phyloP scores from a whole-genome alignment of 1,140 invertebrate species.

The Drosophila virilis region DNA sequence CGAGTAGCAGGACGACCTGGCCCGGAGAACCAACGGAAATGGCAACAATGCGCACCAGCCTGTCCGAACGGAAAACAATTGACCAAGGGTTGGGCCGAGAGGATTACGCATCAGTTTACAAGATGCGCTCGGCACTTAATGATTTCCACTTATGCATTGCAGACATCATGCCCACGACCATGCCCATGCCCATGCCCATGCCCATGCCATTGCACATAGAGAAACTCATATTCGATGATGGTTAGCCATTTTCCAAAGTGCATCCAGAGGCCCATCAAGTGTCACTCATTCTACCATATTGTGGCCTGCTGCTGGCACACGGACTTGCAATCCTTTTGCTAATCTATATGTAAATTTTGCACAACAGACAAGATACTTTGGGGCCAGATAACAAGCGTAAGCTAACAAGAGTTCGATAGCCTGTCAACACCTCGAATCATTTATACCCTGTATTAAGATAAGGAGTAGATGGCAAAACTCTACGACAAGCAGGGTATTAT shows the following conservation, averaged over 20 bases:
- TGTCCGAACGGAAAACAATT: slow-evolving; percentile 65
- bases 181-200: slow-evolving; percentile 1
- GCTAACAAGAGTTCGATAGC: background rate
- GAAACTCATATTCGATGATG: slow-evolving; percentile 25
- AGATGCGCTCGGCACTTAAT: slow-evolving; percentile 73
- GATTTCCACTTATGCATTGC: slow-evolving; percentile 75
- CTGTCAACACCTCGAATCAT: slow-evolving; percentile 1
- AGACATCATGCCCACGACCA: slow-evolving; percentile 49
- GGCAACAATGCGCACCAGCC: slow-evolving; percentile 62
- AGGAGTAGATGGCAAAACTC: background rate
- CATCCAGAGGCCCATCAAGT: slow-evolving; percentile 49
- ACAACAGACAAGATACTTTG: slow-evolving; percentile 31
- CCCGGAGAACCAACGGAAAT: slow-evolving; percentile 53
- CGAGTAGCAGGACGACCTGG: slow-evolving; percentile 26
- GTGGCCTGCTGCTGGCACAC: background rate
- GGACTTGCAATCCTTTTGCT: slow-evolving; percentile 56
- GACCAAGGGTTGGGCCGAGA: slow-evolving; percentile 45
- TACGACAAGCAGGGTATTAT: background rate
- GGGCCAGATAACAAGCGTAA: slow-evolving; percentile 40
- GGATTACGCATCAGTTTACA: slow-evolving; percentile 80
- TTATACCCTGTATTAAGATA: slow-evolving; percentile 28
- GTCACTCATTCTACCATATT: slow-evolving; percentile 23
- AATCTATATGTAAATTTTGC: slow-evolving; percentile 78
- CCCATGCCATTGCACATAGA: slow-evolving; percentile 5
- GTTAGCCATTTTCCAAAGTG: slow-evolving; percentile 51